Conservation (phyloP, 2,797 vertebrate genomes). For the Alexandromys oeconomus region DNA sequence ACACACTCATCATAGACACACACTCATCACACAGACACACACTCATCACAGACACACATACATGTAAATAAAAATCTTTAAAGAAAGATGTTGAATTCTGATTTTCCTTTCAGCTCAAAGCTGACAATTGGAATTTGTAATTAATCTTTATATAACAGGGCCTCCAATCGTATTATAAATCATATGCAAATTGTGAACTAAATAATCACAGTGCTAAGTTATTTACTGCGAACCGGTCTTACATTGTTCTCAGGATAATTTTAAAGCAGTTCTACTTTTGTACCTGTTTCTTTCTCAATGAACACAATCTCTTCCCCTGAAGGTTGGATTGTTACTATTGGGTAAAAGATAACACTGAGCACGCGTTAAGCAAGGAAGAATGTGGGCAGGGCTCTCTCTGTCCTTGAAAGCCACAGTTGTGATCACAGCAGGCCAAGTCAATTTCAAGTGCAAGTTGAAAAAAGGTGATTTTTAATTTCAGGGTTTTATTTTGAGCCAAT, state of each 20-base stretch:
- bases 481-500: background rate
- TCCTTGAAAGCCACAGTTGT: background rate
- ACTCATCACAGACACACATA: no score
- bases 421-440: no score
- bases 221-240: background rate
- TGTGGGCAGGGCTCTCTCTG: background rate
- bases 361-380: background rate
- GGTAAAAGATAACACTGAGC: background rate
- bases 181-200: background rate
- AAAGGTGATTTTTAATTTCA: background rate
- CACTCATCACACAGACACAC: background rate
- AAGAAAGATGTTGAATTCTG: background rate
- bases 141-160: background rate
- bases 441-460: background rate
- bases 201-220: background rate
- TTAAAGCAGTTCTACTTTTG: background rate
- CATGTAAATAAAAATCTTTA: background rate
- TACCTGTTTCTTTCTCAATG: background rate
- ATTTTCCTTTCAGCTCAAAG: slow-evolving; percentile 17
- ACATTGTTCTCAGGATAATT: background rate
- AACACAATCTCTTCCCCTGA: background rate
- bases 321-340: background rate
- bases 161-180: background rate
- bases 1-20: background rate
- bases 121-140: background rate